Conservation (phyloP, 2,113 vertebrate genomes). For the Cnemophilus loriae region DNA sequence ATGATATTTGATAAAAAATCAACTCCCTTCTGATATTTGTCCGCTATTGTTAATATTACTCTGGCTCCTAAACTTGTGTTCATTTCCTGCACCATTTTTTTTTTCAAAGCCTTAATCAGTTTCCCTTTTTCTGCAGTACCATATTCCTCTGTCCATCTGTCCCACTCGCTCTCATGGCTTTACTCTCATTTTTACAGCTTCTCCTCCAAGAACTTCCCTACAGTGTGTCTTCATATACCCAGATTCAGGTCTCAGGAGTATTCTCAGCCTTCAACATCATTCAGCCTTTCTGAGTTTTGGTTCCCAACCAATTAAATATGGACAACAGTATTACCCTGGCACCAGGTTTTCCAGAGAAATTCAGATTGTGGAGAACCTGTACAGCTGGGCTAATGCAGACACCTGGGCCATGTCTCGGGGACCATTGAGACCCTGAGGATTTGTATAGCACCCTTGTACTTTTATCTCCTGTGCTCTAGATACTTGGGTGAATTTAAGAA, state of each 20-base stretch:
- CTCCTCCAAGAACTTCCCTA: neutral
- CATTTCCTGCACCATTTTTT: neutral
- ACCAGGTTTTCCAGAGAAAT: neutral
- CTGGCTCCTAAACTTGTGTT: neutral
- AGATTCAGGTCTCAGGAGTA: neutral
- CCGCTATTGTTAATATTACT: neutral
- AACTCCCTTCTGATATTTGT: neutral
- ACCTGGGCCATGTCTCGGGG: accelerated
- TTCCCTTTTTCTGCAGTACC: neutral
- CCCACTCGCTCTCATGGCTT: neutral
- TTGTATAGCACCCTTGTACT: neutral
- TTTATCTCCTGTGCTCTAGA: neutral
- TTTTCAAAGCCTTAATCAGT: neutral
- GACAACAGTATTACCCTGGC: neutral
- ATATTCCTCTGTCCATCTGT: neutral
- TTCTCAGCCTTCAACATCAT: neutral
- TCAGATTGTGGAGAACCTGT: neutral
- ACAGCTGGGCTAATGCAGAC: accelerated
- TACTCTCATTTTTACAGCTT: neutral
- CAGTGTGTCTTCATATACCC: neutral
- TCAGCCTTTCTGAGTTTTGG: neutral
- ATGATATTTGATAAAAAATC: accelerated
- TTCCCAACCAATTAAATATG: neutral
- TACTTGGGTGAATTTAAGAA: neutral
- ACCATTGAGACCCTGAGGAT: neutral